Conservation (phyloP, 2,888 invertebrate genomes). For the Heteromyza rotundicornis region DNA sequence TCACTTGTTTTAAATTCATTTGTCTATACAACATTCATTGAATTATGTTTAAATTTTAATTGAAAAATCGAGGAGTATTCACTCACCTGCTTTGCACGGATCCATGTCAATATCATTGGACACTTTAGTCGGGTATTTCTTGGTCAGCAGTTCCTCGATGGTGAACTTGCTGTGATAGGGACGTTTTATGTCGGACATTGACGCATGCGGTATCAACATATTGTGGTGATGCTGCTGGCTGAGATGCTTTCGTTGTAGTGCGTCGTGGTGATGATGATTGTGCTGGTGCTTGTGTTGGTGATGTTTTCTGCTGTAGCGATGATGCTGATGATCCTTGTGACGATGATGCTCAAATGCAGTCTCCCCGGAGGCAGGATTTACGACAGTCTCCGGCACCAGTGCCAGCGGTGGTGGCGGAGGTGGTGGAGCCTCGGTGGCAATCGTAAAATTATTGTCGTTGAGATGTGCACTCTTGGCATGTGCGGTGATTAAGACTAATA, state of each 20-base stretch:
- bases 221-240: background rate
- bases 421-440: background rate
- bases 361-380: background rate
- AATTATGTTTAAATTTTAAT: no score
- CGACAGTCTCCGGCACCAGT: constrained; percentile 3
- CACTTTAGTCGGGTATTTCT: constrained; percentile 71
- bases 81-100: constrained; percentile 86
- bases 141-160: constrained; percentile 72
- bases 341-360: constrained; percentile 5
- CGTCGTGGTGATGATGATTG: constrained; percentile 33
- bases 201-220: background rate
- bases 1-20: no score
- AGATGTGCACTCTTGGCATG: constrained; percentile 53
- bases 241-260: constrained; percentile 23
- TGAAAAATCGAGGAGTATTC: no score
- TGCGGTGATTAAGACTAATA: constrained; percentile 51
- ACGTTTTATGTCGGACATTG: constrained; percentile 35
- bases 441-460: constrained; percentile 34
- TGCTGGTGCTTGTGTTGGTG: constrained; percentile 32
- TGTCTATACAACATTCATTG: no score
- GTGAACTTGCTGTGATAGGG: constrained; percentile 65
- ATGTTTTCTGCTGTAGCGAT: constrained; percentile 29
- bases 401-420: background rate
- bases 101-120: constrained; percentile 81
- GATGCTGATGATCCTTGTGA: constrained; percentile 25